Evolutionary conservation across 2,888 invertebrate genomes (phyloP), one percentile per base, ranked within the genome.

Genomic region (Morinoia aosen): DNA sequence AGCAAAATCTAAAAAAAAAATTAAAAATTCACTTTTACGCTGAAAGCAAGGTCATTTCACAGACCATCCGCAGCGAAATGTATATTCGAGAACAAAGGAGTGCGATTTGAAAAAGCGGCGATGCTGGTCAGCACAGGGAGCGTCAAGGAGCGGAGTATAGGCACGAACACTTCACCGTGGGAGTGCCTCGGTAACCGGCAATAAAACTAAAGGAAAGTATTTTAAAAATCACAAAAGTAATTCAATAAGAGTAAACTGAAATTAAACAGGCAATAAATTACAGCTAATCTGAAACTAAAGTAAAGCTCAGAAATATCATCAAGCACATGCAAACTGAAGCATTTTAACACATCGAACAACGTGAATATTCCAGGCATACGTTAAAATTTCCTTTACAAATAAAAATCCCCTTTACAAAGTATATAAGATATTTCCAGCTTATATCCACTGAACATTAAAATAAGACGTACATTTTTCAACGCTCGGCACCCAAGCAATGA

Each of bases 281-380:
- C 12, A 39, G 40, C 90, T 90, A 90, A 90, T 90, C 90, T 40
- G 90, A 90, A 39, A 90, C 90, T 90, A 90, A 90, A 90, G 90
- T 90, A 39, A 90, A 48, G 48, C 90, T 90, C 48, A 48, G 10
- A 33, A 76, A 76, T 76, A 33, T 33, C 76, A 90, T 5, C 39
- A 90, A 90, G 90, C 90, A 90, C 90, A 90, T 90, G 90, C 90
- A 90, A 90, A 90, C 90, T 14, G 33, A 48, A 90, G 76, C 76
- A 76, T 7, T 14, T 76, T 33, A 76, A 76, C 76, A 76, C 19
- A 16, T 33, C 25, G 25, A 76, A 76, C 8, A 76, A 16, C 25
- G 0, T 76, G 76, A 76, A 76, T 33, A 16, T 0, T 19, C 25
- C 76, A 76, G 76, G 3, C 76, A 76, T 76, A 76, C 76, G 76